Base-by-base conservation (phyloP, 2,888 invertebrate species). In the Nomada goodeniana region DNA sequence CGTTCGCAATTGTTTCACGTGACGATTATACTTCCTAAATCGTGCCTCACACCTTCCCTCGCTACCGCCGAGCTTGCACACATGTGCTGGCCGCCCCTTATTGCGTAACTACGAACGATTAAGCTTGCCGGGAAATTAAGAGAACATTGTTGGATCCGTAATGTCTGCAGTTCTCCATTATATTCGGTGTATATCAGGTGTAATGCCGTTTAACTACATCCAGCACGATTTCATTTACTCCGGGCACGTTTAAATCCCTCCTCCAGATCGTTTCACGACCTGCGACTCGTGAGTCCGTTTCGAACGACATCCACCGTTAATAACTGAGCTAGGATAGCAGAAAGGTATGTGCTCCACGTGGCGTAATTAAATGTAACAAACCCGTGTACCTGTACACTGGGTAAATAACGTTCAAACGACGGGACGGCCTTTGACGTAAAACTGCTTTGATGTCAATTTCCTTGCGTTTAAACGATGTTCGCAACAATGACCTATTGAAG, bases 151-250 rank as follows among this genome's bases (percentile, higher is more conserved):
- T 65, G 73, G 61, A 81, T 84, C 70, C 69, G 57, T 68, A 83
- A 84, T 77, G 80, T 69, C 80, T 73, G 67, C 76, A 76, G 73
- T 55, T 80, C 72, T 76, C 84, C 70, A 75, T 83, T 85, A 80
- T 80, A 77, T 77, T 80, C 77, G 77, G 71, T 80, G 74, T 80
- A 80, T 74, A 79, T 83, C 83, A 83, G 64, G 42, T 68, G 64
- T 77, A 80, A 80, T 77, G 67, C 75, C 83, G 60, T 77, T 84
- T 80, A 80, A 77, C 80, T 76, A 67, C 83, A 61, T 73, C 71
- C 77, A 76, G 52, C 60, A 60, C 81, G 84, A 76, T 83, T 80
- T 80, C 84, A 85, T 85, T 85, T 83, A 80, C 79, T 69, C 60
- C 83, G 11, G 42, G 69, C 79, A 64, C 83, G 64, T 83, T 76